Percentiles rank a stretch among this genome's conserved stretches.
Conservation (phyloP, 2,797 vertebrate species). For the Mus spretus region DNA sequence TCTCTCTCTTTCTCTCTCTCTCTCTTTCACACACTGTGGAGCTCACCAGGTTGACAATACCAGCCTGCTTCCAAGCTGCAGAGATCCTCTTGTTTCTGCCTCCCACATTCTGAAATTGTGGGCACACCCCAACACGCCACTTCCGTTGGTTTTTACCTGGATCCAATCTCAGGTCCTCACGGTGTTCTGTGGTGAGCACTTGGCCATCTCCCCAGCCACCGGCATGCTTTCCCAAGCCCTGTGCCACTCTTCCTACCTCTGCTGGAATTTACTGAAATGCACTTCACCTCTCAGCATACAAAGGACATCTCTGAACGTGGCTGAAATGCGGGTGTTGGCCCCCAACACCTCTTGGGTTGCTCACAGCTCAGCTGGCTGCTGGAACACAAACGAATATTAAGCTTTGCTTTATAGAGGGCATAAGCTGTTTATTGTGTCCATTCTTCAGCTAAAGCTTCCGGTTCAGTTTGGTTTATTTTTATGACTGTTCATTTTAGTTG, state of each 20-base stretch:
- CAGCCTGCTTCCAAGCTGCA: neutral
- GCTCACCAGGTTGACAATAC: neutral
- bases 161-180: neutral
- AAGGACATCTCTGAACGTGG: neutral
- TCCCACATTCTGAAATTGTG: neutral
- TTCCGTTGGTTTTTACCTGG: neutral
- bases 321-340: neutral
- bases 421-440: slow-evolving; percentile 70
- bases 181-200: neutral
- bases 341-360: neutral
- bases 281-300: neutral
- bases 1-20: neutral
- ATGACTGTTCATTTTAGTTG: slow-evolving; percentile 71
- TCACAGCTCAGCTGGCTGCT: neutral
- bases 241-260: no score
- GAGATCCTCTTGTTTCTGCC: neutral
- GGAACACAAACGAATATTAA: neutral
- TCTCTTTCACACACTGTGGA: neutral
- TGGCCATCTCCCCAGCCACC: neutral
- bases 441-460: slow-evolving; percentile 73
- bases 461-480: slow-evolving; percentile 76
- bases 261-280: neutral
- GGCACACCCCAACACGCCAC: neutral
- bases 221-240: neutral
- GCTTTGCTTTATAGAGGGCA: slow-evolving; percentile 71